Conservation (phyloP, 1,140 invertebrate genomes). For the Meloidogyne exigua region DNA sequence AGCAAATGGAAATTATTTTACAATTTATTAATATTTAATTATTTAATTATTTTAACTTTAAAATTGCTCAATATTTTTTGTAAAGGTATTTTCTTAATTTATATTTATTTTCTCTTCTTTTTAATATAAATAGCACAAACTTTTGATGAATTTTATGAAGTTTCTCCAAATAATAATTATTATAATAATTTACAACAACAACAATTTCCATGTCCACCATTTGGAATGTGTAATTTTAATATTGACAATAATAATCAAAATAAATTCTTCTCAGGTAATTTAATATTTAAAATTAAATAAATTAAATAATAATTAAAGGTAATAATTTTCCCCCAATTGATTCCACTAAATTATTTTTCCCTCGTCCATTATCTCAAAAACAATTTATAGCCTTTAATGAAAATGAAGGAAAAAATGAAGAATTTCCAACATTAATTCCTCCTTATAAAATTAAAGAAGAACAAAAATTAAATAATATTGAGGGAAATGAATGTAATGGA, state of each 20-base stretch:
- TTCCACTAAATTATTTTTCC: neutral
- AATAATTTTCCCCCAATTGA: neutral
- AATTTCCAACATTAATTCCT: conserved; percentile 1
- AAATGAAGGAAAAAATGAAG: neutral
- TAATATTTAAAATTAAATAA: no score
- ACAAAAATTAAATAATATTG: neutral
- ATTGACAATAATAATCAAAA: neutral
- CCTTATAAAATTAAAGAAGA: neutral
- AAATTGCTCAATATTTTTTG: neutral
- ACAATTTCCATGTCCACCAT: neutral
- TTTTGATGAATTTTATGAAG: neutral
- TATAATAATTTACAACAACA: neutral
- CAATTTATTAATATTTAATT: neutral
- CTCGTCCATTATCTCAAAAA: neutral
- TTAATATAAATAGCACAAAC: neutral
- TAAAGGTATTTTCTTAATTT: neutral
- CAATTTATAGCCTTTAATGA: neutral
- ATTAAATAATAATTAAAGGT: neutral
- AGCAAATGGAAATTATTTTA: neutral
- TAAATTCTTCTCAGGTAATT: neutral
- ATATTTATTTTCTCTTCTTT: neutral
- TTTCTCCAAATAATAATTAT: neutral
- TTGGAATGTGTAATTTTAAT: conserved; percentile 1
- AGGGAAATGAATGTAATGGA: neutral
- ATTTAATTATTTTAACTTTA: conserved; percentile 2